Base-by-base conservation (phyloP, 1,140 invertebrate species). In the Drosophila yakuba region DNA sequence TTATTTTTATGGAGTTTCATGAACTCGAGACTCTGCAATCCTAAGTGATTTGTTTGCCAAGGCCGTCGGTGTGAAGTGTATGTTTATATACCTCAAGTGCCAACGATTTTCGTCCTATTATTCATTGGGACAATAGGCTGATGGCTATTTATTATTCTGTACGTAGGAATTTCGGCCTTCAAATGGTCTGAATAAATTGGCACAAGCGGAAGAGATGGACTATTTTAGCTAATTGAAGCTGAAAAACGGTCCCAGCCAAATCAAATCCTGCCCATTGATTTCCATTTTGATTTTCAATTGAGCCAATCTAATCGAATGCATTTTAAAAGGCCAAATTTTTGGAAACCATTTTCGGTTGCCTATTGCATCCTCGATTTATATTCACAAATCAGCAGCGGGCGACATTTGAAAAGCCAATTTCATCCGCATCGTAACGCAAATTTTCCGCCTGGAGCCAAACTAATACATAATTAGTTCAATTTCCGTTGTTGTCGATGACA, bases 381-480 rank as follows among this genome's bases (percentile, higher is more conserved):
- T 69, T 69, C 64, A 41, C 20, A 68, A 69, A 71, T 71, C 51
- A 36, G 52, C 66, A 50, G 38, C n/a, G 48, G 20, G 36, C 44
- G 52, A 50, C 68, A 58, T 71, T 71, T 58, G 44, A 71, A 76
- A 67, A 76, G 63, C 63, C 74, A 77, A 69, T 77, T 76, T 55
- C 32, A 35, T 60, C 17, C 38, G 41, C 51, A 59, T 45, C 48
- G 47, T 47, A 25, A 51, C 45, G 64, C 38, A 74, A 74, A 48
- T 75, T 55, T 68, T 67, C 55, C 36, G 47, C 67, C 43, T 28
- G 60, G 38, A 80, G 39, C 77, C 75, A 64, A 73, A 78, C 79
- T 74, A 69, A 82, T 59, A 58, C 69, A 82, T 88, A 86, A 88
- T 88, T 78, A 86, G 82, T 72, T 81, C 61, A 50, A 85, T 81